These are phyloP conservation scores for Biston stratarius DNA, from an alignment of 2,888 invertebrate species.

Conservation along the genomic window DNA sequence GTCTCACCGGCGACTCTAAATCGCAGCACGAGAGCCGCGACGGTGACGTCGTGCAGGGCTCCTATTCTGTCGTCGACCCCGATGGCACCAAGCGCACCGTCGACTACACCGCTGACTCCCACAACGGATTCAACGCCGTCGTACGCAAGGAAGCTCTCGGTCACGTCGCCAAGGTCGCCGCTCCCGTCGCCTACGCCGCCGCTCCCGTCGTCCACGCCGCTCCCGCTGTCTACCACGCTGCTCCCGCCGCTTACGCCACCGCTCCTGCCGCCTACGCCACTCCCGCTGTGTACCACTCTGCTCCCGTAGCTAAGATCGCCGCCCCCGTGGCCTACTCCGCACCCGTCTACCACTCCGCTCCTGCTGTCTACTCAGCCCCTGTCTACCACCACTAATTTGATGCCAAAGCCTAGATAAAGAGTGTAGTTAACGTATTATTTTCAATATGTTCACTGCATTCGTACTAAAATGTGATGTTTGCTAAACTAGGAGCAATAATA, in stretches of 20 bases:
- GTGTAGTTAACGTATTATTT: constrained; percentile 56
- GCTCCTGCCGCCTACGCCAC: constrained; percentile 51
- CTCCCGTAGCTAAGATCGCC: constrained; percentile 65
- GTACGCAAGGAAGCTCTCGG: constrained; percentile 78
- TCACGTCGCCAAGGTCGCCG: constrained; percentile 56
- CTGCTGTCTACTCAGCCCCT: constrained; percentile 57
- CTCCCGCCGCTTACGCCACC: constrained; percentile 47
- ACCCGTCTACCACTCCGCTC: constrained; percentile 57
- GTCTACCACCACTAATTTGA: constrained; percentile 73
- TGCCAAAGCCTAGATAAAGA: constrained; percentile 66
- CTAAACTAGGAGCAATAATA: constrained; percentile 64
- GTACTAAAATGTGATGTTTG: constrained; percentile 44
- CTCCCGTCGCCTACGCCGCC: constrained; percentile 50
- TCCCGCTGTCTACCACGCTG: constrained; percentile 56
- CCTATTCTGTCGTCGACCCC: constrained; percentile 84
- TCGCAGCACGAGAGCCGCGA: constrained; percentile 78
- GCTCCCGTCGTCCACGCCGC: constrained; percentile 66
- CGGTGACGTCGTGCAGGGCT: constrained; percentile 80
- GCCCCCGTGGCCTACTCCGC: constrained; percentile 44
- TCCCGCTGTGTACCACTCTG: constrained; percentile 48
- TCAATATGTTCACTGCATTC: constrained; percentile 49
- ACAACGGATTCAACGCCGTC: constrained; percentile 86
- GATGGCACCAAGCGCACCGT: constrained; percentile 86
- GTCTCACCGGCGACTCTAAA: constrained; percentile 81
- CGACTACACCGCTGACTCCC: constrained; percentile 79